phyloP scores from a whole-genome alignment of 2,888 invertebrate species.

The Axea sp. region DNA sequence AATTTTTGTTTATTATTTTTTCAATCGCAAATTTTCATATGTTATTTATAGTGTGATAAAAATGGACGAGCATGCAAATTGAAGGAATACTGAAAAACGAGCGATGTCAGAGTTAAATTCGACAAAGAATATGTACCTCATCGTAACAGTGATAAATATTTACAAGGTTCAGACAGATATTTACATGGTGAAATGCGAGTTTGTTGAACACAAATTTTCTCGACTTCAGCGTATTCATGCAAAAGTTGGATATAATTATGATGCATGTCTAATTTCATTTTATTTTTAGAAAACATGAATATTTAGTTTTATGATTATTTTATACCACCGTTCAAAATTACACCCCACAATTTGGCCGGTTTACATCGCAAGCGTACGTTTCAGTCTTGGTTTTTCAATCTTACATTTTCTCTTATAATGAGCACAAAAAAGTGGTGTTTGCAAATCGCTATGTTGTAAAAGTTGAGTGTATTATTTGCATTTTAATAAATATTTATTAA shows the following conservation, averaged over 20 bases:
- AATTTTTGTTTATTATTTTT: constrained; percentile 2
- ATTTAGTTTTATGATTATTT: too few species aligned
- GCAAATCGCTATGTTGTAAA: not conserved
- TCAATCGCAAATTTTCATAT: constrained; percentile 7
- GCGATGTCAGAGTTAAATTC: not conserved
- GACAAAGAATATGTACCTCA: constrained; percentile 27
- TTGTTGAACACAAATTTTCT: constrained; percentile 7
- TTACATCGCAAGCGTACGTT: not conserved
- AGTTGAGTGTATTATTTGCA: constrained; percentile 6
- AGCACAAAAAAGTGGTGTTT: not conserved
- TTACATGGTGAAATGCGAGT: constrained; percentile 25
- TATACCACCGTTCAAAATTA: too few species aligned
- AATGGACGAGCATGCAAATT: constrained; percentile 15
- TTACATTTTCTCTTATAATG: too few species aligned
- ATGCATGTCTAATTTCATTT: constrained; percentile 29
- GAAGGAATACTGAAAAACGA: constrained; percentile 28
- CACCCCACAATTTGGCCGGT: too few species aligned
- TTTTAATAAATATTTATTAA: constrained; percentile 15
- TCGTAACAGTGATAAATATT: constrained; percentile 35
- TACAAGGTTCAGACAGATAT: constrained; percentile 25
- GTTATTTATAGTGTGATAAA: constrained; percentile 14
- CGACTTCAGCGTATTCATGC: not conserved
- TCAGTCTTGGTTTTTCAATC: not conserved
- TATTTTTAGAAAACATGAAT: not conserved
- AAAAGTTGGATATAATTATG: constrained; percentile 22